Conservation (phyloP, 2,888 invertebrate species). For the Coronaproctus castanopsis region DNA sequence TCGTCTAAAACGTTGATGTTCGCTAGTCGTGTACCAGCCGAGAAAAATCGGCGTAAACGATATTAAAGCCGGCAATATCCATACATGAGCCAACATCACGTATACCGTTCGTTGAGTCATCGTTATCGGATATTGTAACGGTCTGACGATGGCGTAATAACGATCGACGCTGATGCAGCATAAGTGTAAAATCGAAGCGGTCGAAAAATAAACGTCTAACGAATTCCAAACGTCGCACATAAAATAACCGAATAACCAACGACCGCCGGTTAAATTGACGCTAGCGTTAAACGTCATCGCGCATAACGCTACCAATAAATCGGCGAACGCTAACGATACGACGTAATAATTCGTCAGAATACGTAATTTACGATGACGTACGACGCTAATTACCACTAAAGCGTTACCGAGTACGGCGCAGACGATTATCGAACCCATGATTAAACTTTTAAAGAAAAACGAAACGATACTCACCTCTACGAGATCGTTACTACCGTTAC, state of each 20-base stretch:
- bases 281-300: constrained; percentile 86
- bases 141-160: constrained; percentile 76
- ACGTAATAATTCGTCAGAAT: constrained; percentile 91
- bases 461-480: constrained; percentile 29
- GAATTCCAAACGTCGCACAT: constrained; percentile 93
- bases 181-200: constrained; percentile 75
- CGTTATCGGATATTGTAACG: constrained; percentile 73
- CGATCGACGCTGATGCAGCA: constrained; percentile 89
- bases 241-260: constrained; percentile 70
- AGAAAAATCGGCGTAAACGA: constrained; percentile 43
- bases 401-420: constrained; percentile 82
- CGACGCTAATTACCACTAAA: constrained; percentile 67
- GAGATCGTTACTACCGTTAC: too few relatives aligned
- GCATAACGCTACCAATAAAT: constrained; percentile 74
- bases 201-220: constrained; percentile 81
- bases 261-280: constrained; percentile 58
- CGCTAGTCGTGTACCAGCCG: constrained; percentile 46
- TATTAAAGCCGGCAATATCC: constrained; percentile 38
- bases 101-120: constrained; percentile 65
- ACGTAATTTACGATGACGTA: constrained; percentile 56
- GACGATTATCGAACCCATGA: constrained; percentile 69
- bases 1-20: constrained; percentile 34
- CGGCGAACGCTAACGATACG: constrained; percentile 81
- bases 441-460: constrained; percentile 47
- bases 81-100: constrained; percentile 32